Evolutionary conservation across 2,888 invertebrate genomes (phyloP), one percentile per base, ranked within the genome.

Genomic region (Chorisops tibialis): DNA sequence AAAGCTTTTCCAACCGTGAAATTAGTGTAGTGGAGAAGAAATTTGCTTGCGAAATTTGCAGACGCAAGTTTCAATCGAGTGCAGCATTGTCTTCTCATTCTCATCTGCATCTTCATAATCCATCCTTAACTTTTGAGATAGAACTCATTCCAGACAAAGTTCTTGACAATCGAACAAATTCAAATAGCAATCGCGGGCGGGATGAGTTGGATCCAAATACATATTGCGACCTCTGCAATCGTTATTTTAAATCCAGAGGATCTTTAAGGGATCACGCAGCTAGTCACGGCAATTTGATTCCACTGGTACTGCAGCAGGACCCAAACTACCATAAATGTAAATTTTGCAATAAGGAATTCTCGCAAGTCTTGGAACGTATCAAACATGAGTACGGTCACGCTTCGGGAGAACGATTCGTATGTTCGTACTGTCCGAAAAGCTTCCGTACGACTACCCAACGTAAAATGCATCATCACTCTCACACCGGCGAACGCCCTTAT

Each of bases 391-490:
- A 62, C 37, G 61, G 61, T 1, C 24, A 47, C 4, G 58, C 50
- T 7, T 38, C 39, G 3, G 62, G 61, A 30, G 59, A 63, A 41
- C 47, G 39, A 2, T 62, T 63, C 35, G 16, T 61, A 38, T 68
- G 68, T 47, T 9, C 61, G 1, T 43, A 56, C 0, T 68, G 68
- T 30, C 49, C 63, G 0, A 67, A 67, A 37, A 37, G 54, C 2
- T 68, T 68, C n/a, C 66, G 66, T 22, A 62, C 63, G 30, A 68
- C 66, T 21, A 64, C 65, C 1, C 65, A 65, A 2, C 18, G 65
- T 1, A 62, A 67, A 6, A 63, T 60, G 18, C 68, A 68, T 38
- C 45, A 59, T 18, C n/a, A 66, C 19, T 35, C 65, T 1, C 68
- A 68, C 59, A 58, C 51, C 2, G 67, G 67, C 5, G 59, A 61